Evolutionary conservation across 2,113 vertebrate species (phyloP), one percentile per base, ranked within the genome.

Genomic region (Entosphenus tridentatus): DNA sequence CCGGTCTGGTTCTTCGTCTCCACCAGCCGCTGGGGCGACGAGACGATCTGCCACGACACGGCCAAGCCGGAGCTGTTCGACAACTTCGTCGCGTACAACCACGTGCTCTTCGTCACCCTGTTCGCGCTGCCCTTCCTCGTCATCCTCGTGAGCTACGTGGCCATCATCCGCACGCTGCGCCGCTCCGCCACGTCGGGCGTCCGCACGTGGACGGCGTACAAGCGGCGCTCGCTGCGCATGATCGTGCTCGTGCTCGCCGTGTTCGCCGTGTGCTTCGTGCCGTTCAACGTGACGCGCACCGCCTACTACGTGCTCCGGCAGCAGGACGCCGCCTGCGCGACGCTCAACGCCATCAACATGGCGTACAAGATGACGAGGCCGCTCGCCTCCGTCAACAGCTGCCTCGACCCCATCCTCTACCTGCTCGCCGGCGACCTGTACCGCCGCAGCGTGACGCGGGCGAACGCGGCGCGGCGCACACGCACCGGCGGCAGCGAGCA

Each of bases 351-450:
- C 2, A 82, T 86, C 76, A 95, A 84, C 57, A 58, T 93, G 70
- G 93, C 84, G n/a, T 96, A 96, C 73, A 96, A 96, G 75, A 76
- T 95, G 74, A 96, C 85, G 3, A 80, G 89, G 56, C 93, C 88
- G 0, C 74, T 98, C 0, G 92, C 87, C 69, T 92, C 91, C 2
- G 84, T 83, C 72, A 98, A 96, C 81, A 96, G 91, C 74, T 96
- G 88, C 72, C 57, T 98, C 55, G 89, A 98, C 74, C 93, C 93
- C 2, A 82, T 98, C 57, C 78, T 98, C 58, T 98, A 96, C 76
- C 95, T 96, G 76, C 74, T 96, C 72, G 85, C 85, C 0, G 89
- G 90, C n/a, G 88, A 90, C n/a, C 80, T 80, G 9, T 79, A 81
- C 2, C 80, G 78, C 12, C 39, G 39, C 39, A 39, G 39, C 39